Evolutionary conservation across 2,888 invertebrate species (phyloP), one percentile per base, ranked within the genome.

Genomic region (Zaprionus bogoriensis): DNA sequence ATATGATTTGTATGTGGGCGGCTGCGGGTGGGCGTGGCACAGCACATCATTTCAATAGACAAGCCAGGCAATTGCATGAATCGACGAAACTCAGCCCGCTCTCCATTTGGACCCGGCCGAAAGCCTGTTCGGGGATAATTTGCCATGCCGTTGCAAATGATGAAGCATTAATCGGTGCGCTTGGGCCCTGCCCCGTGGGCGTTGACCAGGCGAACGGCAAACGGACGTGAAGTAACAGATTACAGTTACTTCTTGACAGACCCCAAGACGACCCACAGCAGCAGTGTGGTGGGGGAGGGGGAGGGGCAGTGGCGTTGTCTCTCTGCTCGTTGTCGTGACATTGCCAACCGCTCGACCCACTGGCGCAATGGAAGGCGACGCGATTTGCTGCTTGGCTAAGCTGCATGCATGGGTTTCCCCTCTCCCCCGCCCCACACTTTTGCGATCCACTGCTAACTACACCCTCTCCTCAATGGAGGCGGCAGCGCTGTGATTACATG

Each of bases 381-480:
- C 74, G 72, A 78, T 87, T 87, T 82, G 84, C 84, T 87, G 87
- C 84, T 67, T 73, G 64, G 69, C 46, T 80, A 75, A 78, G 45
- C 42, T 51, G 46, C 60, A n/a, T n/a, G n/a, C 61, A 39, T 55
- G 12, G 41, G 50, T 22, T 22, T 22, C 12, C 12, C 25, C 23
- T 41, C 17, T 45, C 59, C 30, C 38, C 41, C 48, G 14, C 51
- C 30, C 62, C 42, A n/a, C n/a, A n/a, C 30, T 14, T 32, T n/a
- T n/a, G n/a, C n/a, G n/a, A n/a, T n/a, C n/a, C n/a, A n/a, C n/a
- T n/a, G n/a, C n/a, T 14, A 32, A 32, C 32, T 14, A 32, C 32
- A 17, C 32, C 32, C 14, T 36, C 32, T 36, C 12, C 17, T 3
- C 19, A 30, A 57, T 32, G 60, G 36, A 64, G 65, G 50, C 42